Evolutionary conservation across 2,113 vertebrate species (phyloP), one percentile per base, ranked within the genome.

Genomic region (Tragelaphus strepsiceros): DNA sequence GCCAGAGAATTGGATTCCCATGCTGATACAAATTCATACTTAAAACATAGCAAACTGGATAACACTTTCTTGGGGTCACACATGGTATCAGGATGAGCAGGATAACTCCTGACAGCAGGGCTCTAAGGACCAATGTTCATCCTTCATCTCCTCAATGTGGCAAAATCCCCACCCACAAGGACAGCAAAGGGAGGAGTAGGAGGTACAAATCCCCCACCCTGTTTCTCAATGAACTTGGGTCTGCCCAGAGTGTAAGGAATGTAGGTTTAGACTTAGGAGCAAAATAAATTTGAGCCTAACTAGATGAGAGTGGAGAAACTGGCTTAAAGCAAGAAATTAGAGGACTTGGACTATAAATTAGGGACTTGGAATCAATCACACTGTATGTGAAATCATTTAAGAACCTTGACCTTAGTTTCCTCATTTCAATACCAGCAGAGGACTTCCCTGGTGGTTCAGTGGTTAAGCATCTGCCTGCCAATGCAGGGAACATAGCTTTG

Each of bases 121-220:
- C 35, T 74, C n/a, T 43, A 21, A 56, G 1, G 43, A 46, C 46
- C 1, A 0, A 5, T 7, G 21, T 21, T 11, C 14, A 14, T n/a
- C 2, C 39, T 53, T 53, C 7, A 24, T 1, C 19, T 30, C 24
- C 56, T 35, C 6, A 11, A 2, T 3, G 24, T 53, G 24, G 39
- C 0, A 9, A 7, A 49, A 39, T 28, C 6, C 21, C 1, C 1
- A 1, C 4, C 21, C 67, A 3, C 5, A 35, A 54, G 14, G 4
- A 59, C 17, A 49, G 49, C 39, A 54, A 54, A 7, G 5, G 6
- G 6, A 46, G 5, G n/a, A 74, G 35, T 12, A 74, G 67, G 5
- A 74, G 0, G 30, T 0, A 67, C 4, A 9, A 43, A 12, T 2
- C 59, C 12, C 26, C 7, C 22, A 24, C 21, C 19, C 19, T 7